phyloP scores from a whole-genome alignment of 2,888 invertebrate species.

The Lysandra bellargus region DNA sequence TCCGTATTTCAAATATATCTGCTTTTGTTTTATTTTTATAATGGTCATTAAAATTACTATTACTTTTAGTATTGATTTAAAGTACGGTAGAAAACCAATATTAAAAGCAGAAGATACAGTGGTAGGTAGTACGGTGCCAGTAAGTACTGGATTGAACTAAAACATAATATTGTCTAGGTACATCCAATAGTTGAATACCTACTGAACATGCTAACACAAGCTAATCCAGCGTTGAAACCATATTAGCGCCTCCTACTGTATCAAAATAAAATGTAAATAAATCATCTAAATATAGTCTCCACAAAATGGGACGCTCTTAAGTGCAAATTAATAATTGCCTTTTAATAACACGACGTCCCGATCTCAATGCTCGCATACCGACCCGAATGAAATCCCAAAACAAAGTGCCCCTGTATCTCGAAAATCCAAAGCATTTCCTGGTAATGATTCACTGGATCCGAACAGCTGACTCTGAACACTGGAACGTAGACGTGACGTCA shows the following conservation, averaged over 20 bases:
- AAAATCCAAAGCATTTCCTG: conserved; percentile 29
- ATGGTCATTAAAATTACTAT: background rate
- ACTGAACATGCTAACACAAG: no score
- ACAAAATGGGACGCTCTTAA: background rate
- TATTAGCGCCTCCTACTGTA: no score
- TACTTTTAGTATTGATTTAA: background rate
- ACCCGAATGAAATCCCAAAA: background rate
- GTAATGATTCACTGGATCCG: conserved; percentile 36
- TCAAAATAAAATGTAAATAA: background rate
- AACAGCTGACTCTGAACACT: conserved; percentile 50
- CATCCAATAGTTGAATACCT: no score
- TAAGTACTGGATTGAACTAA: no score
- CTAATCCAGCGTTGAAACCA: no score
- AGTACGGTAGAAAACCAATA: background rate
- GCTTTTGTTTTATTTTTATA: conserved; percentile 57
- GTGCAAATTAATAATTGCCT: background rate
- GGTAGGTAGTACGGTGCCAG: no score
- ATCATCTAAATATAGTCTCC: background rate
- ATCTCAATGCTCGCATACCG: background rate
- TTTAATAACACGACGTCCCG: background rate
- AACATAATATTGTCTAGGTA: no score
- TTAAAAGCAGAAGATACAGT: background rate
- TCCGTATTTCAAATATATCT: conserved; percentile 80
- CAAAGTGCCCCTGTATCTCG: background rate
- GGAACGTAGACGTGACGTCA: conserved; percentile 69